Base-by-base conservation (phyloP, 2,113 vertebrate genomes). In the Phasianus colchicus region DNA sequence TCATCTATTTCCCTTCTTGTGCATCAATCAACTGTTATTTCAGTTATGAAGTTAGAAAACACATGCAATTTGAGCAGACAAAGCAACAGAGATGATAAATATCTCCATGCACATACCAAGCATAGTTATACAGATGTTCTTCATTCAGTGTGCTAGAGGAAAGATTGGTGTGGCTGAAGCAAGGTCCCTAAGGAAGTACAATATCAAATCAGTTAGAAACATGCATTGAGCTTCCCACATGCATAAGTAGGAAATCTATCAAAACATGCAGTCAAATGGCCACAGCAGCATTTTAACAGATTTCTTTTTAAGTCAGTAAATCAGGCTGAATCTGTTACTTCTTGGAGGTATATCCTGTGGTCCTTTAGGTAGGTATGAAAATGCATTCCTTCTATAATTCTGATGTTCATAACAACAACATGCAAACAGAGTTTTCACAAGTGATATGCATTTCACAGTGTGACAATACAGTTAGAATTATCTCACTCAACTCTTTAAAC, bases 141-240 rank as follows among this genome's bases (percentile, higher is more conserved):
- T 97, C 97, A 90, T 70, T 94, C 97, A 97, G 4, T 9, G 2
- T 83, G 93, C 97, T 95, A 98, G 97, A 96, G 76, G 95, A 97
- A 96, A 98, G 96, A 91, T 32, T 97, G 96, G 65, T 55, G 94
- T 92, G 96, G 97, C 93, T 96, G 97, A 96, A 87, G 96, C 61
- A 96, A 96, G 88, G 92, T 71, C 80, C 98, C 98, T 98, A 91
- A 86, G 88, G 88, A 97, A 96, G 96, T 86, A 97, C 84, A 97
- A 97, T 89, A 95, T 72, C 9, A 25, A 29, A 55, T 81, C 86
- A 97, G 81, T 96, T 95, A 97, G 96, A 93, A 96, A 91, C 98
- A 97, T 97, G 98, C 97, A 96, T 77, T 42, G 65, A 96, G 74
- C 78, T 92, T 58, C 76, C 77, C 80, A 91, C 96, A 96, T 96